Evolutionary conservation across 2,113 vertebrate species (phyloP).

Genomic region (Nettapus auritus): DNA sequence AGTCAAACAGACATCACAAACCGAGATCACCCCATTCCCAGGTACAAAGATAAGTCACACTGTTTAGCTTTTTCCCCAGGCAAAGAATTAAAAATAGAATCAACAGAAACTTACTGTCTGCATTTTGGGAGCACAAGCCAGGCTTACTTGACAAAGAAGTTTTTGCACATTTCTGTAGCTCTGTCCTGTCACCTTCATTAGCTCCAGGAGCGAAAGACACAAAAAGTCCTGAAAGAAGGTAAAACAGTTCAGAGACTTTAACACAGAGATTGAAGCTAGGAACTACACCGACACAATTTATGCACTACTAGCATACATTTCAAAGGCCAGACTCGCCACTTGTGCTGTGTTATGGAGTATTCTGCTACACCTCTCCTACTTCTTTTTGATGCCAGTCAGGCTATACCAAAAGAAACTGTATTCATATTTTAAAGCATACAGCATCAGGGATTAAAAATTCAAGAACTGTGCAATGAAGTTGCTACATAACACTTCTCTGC

Average conservation of each 20-base stretch:
- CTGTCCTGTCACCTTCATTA: constrained; percentile 82
- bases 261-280: background rate
- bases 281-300: background rate
- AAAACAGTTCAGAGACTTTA: background rate
- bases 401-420: background rate
- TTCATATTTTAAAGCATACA: background rate
- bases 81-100: background rate
- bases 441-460: background rate
- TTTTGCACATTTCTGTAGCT: constrained; percentile 76
- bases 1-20: background rate
- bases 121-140: constrained; percentile 81
- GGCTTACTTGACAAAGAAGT: constrained; percentile 78
- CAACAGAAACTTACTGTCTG: constrained; percentile 74
- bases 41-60: background rate
- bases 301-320: background rate
- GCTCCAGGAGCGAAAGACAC: constrained; percentile 78
- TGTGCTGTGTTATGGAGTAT: background rate
- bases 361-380: background rate
- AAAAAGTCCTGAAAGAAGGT: constrained; percentile 79
- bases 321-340: background rate
- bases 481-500: background rate
- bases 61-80: background rate
- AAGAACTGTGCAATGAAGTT: background rate
- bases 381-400: background rate
- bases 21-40: background rate